Percentiles rank a stretch among this genome's conserved stretches.
Evolutionary conservation across 1,140 invertebrate species (phyloP).

Genomic region (Drosophila ercepeae): DNA sequence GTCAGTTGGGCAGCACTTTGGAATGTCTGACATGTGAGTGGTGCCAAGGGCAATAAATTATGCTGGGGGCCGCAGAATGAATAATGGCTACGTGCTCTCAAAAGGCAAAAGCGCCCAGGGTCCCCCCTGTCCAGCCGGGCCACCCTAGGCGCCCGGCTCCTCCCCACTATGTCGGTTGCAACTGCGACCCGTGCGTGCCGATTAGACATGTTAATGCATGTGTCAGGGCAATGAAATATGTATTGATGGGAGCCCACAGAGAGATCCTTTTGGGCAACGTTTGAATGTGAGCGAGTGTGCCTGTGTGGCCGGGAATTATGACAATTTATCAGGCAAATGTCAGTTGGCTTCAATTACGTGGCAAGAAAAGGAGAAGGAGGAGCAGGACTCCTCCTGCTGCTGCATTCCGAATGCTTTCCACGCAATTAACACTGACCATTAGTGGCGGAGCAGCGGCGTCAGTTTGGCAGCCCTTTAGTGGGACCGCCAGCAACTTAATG

Average conservation of each 20-base stretch:
- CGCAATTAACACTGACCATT: constrained; percentile 80
- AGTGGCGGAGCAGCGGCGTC: constrained; percentile 36
- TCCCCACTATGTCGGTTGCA: constrained; percentile 15
- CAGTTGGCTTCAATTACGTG: constrained; percentile 30
- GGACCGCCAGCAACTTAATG: constrained; percentile 69
- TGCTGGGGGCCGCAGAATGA: constrained; percentile 64
- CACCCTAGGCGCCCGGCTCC: not conserved
- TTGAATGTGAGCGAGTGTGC: not conserved
- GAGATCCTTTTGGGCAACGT: not conserved
- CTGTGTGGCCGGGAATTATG: constrained; percentile 63
- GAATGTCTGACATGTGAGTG: constrained; percentile 59
- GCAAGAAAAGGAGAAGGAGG: not conserved
- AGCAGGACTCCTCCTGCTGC: too few species aligned
- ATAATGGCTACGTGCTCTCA: constrained; percentile 51
- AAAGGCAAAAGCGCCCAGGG: constrained; percentile 4
- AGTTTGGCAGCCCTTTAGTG: constrained; percentile 56
- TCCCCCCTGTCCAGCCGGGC: not conserved
- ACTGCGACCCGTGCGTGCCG: constrained; percentile 56
- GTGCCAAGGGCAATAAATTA: constrained; percentile 71
- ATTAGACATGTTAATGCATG: constrained; percentile 79
- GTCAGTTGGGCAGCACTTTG: constrained; percentile 53
- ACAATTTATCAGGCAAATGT: constrained; percentile 72
- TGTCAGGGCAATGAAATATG: constrained; percentile 79
- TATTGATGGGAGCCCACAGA: constrained; percentile 52
- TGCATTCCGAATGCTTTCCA: constrained; percentile 66